Evolutionary conservation across 2,113 vertebrate genomes (phyloP).

Genomic region (Dipodomys ordii): DNA sequence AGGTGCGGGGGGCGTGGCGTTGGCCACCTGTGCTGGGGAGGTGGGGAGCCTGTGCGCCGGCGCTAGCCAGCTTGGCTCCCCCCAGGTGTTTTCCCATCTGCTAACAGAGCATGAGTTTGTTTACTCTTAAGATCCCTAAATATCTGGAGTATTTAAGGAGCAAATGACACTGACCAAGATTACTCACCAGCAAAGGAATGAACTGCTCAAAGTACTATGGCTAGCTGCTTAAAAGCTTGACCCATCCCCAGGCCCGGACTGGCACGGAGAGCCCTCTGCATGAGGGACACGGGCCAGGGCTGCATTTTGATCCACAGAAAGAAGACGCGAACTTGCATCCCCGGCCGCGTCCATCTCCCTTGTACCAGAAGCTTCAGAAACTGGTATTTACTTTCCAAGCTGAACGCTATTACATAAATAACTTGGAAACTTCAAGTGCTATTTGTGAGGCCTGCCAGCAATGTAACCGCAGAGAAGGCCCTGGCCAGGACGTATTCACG

Average conservation of each 20-base stretch:
- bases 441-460: slow-evolving; percentile 63
- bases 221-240: slow-evolving; percentile 77
- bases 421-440: slow-evolving; percentile 65
- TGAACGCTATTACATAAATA: slow-evolving; percentile 71
- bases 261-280: slow-evolving; percentile 76
- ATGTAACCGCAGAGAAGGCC: slow-evolving; percentile 46
- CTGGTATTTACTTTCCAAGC: slow-evolving; percentile 39
- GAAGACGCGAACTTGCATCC: background rate
- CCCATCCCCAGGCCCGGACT: slow-evolving; percentile 75
- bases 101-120: slow-evolving; percentile 71
- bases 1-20: too few relatives aligned
- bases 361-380: slow-evolving; percentile 58
- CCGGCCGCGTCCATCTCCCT: background rate
- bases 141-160: slow-evolving; percentile 82
- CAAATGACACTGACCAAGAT: slow-evolving; percentile 82
- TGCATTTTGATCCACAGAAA: background rate
- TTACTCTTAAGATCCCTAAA: slow-evolving; percentile 80
- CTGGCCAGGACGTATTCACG: slow-evolving; percentile 54
- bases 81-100: slow-evolving; percentile 71
- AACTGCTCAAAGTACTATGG: slow-evolving; percentile 81
- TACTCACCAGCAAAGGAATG: slow-evolving; percentile 88
- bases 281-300: slow-evolving; percentile 50
- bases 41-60: too few relatives aligned
- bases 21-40: slow-evolving; percentile 20
- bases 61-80: too few relatives aligned